A percentile compares a stretch with the other conserved stretches of the same genome.
Evolutionary conservation across 2,888 invertebrate genomes (phyloP).

Genomic region (Pterostichus niger): DNA sequence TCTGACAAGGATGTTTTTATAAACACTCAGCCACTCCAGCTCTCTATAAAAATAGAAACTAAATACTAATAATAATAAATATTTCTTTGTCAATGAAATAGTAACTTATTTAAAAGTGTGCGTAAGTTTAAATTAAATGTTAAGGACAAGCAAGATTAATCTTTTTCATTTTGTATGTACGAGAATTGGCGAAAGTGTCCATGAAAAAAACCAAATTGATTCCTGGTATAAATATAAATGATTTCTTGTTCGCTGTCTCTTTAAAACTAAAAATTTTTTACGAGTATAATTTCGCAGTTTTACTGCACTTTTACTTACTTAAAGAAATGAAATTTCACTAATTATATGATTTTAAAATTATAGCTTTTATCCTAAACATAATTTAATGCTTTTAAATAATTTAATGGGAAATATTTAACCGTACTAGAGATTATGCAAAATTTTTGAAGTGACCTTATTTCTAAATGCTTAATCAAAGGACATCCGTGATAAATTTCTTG

Average conservation of each 20-base stretch:
- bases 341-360: slow-evolving; percentile 2
- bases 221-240: not conserved
- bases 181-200: not conserved
- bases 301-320: slow-evolving; percentile 6
- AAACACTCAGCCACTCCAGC: no score
- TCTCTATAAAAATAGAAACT: no score
- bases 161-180: not conserved
- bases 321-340: slow-evolving; percentile 4
- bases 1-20: no score
- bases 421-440: slow-evolving; percentile 1
- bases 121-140: not conserved
- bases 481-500: not conserved
- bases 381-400: no score
- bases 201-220: not conserved
- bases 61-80: no score
- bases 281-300: not conserved
- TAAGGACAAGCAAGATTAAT: slow-evolving; percentile 7
- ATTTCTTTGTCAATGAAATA: no score
- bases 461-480: not conserved
- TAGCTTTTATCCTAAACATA: no score
- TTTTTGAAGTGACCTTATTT: not conserved
- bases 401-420: not conserved
- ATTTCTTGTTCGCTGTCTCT: not conserved
- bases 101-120: no score
- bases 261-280: no score